Evolutionary conservation across 2,113 vertebrate species (phyloP), one percentile per base, ranked within the genome.

Genomic region (Pica pica): DNA sequence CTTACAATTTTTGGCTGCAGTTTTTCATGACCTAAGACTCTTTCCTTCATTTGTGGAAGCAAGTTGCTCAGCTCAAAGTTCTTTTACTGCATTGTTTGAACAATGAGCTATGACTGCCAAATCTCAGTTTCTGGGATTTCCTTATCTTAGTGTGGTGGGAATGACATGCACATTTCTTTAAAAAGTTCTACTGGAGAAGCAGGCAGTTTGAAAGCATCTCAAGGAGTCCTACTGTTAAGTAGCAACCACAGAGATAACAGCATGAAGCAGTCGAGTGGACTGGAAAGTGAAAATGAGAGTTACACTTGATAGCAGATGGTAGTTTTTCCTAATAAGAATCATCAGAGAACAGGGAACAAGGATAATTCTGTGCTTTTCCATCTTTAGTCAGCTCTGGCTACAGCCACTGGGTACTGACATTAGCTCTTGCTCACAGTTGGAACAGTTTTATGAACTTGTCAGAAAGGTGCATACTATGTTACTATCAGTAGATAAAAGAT

Each of bases 261-360:
- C 1, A 0, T 83, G 94, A 95, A 94, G 33, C 37, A 74, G 47
- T 80, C 50, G 95, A 87, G 61, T 77, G 67, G 63, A 93, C 68
- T 93, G 67, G 59, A 93, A 96, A 93, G 59, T 85, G 82, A 87
- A 94, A 95, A 85, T 55, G 16, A 76, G 56, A 76, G 57, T 87
- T 93, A 57, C 7, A 30, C 21, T 90, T 91, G 70, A 80, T 39
- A 90, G 50, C 42, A 94, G 63, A 76, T 69, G 39, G 42, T 80
- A 8, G 35, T 80, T 89, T 83, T 95, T 88, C 26, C 50, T 69
- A 41, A 61, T 55, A 70, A 90, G 42, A 79, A 61, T 91, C 52
- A 57, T 11, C 28, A 35, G 28, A 89, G 47, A 89, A 37, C 50
- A 59, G 20, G 33, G 31, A 83, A 68, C 30, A 33, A 56, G 35